phyloP scores from a whole-genome alignment of 2,888 invertebrate genomes.

The Drosophila paranaensis region DNA sequence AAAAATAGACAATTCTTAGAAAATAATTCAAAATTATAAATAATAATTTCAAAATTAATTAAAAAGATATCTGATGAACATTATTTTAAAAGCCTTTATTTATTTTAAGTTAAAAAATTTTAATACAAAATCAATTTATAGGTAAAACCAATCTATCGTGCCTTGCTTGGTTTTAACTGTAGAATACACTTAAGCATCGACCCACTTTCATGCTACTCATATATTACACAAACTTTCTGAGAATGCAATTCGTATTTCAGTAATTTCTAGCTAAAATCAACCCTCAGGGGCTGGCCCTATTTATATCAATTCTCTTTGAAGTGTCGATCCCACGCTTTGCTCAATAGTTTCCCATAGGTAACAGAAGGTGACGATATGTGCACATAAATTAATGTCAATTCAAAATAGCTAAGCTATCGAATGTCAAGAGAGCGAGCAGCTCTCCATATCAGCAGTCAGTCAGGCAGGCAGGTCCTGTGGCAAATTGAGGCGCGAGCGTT shows the following conservation, averaged over 20 bases:
- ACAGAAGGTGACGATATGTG: constrained; percentile 56
- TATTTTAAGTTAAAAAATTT: no score
- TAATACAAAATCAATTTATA: neutral
- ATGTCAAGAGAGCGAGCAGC: constrained; percentile 17
- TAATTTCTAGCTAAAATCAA: neutral
- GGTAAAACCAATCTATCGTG: neutral
- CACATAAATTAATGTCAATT: constrained; percentile 52
- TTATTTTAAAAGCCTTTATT: no score
- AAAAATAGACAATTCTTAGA: no score
- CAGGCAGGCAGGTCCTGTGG: constrained; percentile 23
- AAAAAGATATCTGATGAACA: no score
- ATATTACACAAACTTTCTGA: neutral
- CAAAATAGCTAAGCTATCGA: constrained; percentile 13
- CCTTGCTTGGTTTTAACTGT: no score
- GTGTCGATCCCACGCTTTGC: constrained; percentile 32
- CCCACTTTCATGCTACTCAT: neutral
- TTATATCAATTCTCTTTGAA: constrained; percentile 9
- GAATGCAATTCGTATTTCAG: neutral
- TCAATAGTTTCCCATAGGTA: constrained; percentile 26
- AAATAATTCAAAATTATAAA: no score
- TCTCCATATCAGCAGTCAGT: constrained; percentile 1
- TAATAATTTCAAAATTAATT: no score
- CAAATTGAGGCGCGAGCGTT: constrained; percentile 43
- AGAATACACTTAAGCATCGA: neutral
- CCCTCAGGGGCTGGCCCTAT: neutral